phyloP scores from a whole-genome alignment of 2,797 vertebrate species.

The Spizella passerina region DNA sequence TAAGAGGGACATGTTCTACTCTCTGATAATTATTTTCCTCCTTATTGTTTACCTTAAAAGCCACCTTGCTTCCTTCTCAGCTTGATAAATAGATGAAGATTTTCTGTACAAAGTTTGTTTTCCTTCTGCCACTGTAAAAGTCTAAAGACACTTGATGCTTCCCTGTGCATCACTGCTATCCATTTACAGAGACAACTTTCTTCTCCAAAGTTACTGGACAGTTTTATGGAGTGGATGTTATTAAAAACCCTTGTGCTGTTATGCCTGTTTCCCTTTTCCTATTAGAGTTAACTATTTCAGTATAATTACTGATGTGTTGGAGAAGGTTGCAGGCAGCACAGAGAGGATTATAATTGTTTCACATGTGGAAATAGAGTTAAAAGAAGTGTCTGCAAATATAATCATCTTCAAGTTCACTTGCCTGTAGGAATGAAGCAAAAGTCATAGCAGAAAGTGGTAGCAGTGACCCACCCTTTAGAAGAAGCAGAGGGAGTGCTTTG shows the following conservation, averaged over 20 bases:
- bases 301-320: not conserved
- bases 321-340: not conserved
- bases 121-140: not conserved
- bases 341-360: not conserved
- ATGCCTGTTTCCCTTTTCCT: not conserved
- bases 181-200: not conserved
- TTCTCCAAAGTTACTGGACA: not conserved
- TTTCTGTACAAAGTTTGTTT: not conserved
- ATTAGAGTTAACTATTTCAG: not conserved
- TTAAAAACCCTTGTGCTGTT: not conserved
- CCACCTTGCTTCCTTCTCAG: too few species aligned
- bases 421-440: not conserved
- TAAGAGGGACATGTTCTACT: not conserved
- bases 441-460: not conserved
- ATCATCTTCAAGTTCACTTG: not conserved
- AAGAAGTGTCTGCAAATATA: not conserved
- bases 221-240: not conserved
- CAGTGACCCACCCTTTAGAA: conserved; percentile 35
- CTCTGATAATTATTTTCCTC: not conserved
- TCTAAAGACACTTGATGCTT: not conserved
- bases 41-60: not conserved
- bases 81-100: not conserved
- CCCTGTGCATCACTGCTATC: not conserved
- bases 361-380: not conserved
- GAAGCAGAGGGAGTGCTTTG: conserved; percentile 24